phyloP scores from a whole-genome alignment of 2,113 vertebrate species.

The Seriola aureovittata region DNA sequence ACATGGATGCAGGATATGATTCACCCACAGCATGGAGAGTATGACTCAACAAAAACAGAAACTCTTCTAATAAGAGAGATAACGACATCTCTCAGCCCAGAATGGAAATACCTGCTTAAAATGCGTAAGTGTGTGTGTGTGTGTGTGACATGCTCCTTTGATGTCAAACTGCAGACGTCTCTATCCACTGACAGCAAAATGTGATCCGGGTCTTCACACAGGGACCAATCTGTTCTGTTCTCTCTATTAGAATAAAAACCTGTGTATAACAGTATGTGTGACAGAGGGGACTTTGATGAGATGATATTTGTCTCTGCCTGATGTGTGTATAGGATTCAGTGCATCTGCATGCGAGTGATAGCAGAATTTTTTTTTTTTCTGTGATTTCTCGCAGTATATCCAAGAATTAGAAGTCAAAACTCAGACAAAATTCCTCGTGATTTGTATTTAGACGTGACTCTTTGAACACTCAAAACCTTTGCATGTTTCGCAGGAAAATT shows the following conservation, averaged over 20 bases:
- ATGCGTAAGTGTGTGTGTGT: background rate
- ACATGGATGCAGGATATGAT: slow-evolving; percentile 4
- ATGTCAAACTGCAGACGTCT: slow-evolving; percentile 35
- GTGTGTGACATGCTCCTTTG: slow-evolving; percentile 26
- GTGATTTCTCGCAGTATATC: background rate
- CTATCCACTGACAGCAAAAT: slow-evolving; percentile 42
- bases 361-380: background rate
- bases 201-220: slow-evolving; percentile 30
- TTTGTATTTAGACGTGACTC: background rate
- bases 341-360: background rate
- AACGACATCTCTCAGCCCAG: background rate
- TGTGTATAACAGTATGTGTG: background rate
- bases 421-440: background rate
- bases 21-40: background rate
- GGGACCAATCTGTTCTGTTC: slow-evolving; percentile 24
- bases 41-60: slow-evolving; percentile 31
- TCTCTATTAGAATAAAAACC: slow-evolving; percentile 19
- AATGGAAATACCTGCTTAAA: slow-evolving; percentile 21
- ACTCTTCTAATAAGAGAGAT: slow-evolving; percentile 7
- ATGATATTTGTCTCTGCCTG: slow-evolving; percentile 1
- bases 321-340: background rate
- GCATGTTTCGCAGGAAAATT: slow-evolving; percentile 8
- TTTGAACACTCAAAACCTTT: background rate
- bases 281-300: background rate
- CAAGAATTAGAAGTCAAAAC: background rate